Conservation (phyloP, 2,113 vertebrate genomes). For the Furnarius figulus region DNA sequence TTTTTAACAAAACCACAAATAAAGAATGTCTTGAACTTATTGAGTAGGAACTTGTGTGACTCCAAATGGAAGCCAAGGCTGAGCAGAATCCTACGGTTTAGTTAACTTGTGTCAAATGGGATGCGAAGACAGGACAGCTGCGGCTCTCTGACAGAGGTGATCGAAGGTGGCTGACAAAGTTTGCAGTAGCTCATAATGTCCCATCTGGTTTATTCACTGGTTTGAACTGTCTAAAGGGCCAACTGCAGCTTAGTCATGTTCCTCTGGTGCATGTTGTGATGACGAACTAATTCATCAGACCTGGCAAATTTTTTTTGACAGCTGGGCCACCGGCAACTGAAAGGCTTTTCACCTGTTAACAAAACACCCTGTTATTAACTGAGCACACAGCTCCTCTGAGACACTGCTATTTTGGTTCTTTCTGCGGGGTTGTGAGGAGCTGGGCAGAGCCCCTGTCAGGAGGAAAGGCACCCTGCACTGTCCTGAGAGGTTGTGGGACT, state of each 20-base stretch:
- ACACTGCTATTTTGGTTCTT: not conserved
- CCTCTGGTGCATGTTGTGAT: conserved; percentile 99
- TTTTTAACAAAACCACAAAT: conserved; percentile 13
- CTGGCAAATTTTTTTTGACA: conserved; percentile 99
- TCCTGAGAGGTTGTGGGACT: not conserved
- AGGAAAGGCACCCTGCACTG: not conserved
- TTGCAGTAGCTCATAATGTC: conserved; percentile 57
- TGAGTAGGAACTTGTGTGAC: not conserved
- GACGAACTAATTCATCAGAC: conserved; percentile 96
- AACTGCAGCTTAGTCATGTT: conserved; percentile 96
- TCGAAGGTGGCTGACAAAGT: conserved; percentile 43
- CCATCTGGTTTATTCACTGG: conserved; percentile 49
- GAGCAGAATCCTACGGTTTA: conserved; percentile 45
- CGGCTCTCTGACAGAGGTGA: conserved; percentile 52
- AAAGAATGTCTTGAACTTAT: not conserved
- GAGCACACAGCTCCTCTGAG: not conserved
- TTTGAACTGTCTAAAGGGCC: conserved; percentile 81
- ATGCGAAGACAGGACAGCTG: conserved; percentile 16
- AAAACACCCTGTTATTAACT: conserved; percentile 69
- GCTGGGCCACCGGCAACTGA: conserved; percentile 96
- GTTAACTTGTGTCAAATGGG: conserved; percentile 55
- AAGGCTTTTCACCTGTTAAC: conserved; percentile 96
- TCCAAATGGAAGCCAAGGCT: conserved; percentile 29
- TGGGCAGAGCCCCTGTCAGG: not conserved
- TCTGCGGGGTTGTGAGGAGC: not conserved